Evolutionary conservation across 2,797 vertebrate species (phyloP).

Genomic region (Lithobates pipiens): DNA sequence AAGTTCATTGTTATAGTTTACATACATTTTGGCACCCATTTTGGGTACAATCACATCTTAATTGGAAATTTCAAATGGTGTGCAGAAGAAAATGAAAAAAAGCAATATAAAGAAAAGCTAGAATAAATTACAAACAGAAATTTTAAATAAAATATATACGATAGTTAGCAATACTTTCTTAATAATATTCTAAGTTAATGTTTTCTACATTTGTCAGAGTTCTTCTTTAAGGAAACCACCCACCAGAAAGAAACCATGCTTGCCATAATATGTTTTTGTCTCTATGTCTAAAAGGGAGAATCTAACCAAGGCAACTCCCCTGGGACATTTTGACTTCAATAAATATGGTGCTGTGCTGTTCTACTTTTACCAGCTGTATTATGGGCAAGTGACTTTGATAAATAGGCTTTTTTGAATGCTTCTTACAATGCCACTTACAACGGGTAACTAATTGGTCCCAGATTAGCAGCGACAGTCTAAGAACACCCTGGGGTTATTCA

Average conservation of each 20-base stretch:
- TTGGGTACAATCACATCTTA: too few relatives aligned
- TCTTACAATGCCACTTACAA: conserved; percentile 32
- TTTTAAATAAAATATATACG: too few relatives aligned
- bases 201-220: background rate
- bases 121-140: too few relatives aligned
- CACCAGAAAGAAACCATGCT: too few relatives aligned
- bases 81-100: too few relatives aligned
- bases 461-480: conserved; percentile 34
- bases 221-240: background rate
- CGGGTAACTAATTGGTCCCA: conserved; percentile 54
- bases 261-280: background rate
- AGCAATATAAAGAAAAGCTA: too few relatives aligned
- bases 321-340: conserved; percentile 20
- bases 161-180: too few relatives aligned
- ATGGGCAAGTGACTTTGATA: conserved; percentile 30
- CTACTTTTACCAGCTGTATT: conserved; percentile 18
- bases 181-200: background rate
- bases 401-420: conserved; percentile 34
- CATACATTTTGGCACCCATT: too few relatives aligned
- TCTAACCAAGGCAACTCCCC: background rate
- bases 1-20: too few relatives aligned
- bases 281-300: background rate
- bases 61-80: too few relatives aligned
- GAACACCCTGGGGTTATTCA: conserved; percentile 5
- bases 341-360: conserved; percentile 25